A percentile compares a stretch with the other conserved stretches of the same genome.
These are phyloP conservation scores for Cynocephalus volans DNA, from an alignment of 2,113 vertebrate species.

Conservation along the genomic window DNA sequence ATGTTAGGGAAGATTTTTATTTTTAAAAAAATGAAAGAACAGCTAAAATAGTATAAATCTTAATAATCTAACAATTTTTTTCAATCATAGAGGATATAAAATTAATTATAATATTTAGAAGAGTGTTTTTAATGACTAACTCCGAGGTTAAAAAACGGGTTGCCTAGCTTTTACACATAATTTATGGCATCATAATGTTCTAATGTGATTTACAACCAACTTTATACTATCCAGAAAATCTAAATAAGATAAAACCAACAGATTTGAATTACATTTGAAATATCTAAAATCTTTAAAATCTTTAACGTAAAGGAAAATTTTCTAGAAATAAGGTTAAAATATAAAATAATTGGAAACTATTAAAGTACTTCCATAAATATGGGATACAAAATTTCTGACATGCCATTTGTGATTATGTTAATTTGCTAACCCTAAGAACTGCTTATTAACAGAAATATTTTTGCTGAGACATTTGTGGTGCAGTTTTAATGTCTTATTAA, in stretches of 20 bases:
- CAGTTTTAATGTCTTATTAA: not conserved
- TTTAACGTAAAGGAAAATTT: not conserved
- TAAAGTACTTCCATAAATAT: not conserved
- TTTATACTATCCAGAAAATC: not conserved
- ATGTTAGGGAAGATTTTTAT: not conserved
- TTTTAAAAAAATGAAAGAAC: not conserved
- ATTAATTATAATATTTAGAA: not conserved
- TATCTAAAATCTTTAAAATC: not conserved
- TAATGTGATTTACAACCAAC: not conserved
- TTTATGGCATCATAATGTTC: not conserved
- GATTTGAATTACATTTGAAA: not conserved
- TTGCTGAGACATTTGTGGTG: not conserved
- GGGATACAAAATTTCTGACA: not conserved
- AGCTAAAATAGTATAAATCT: not conserved
- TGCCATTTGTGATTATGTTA: not conserved
- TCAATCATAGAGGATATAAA: not conserved
- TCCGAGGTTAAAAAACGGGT: not conserved
- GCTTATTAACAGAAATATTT: not conserved
- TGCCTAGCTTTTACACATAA: not conserved
- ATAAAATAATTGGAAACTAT: not conserved
- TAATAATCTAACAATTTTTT: not conserved
- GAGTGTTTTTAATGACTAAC: not conserved
- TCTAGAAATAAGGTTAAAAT: not conserved
- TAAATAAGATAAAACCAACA: not conserved
- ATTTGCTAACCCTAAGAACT: not conserved